phyloP scores from a whole-genome alignment of 2,888 invertebrate genomes.

The Sphaerophoria taeniata region DNA sequence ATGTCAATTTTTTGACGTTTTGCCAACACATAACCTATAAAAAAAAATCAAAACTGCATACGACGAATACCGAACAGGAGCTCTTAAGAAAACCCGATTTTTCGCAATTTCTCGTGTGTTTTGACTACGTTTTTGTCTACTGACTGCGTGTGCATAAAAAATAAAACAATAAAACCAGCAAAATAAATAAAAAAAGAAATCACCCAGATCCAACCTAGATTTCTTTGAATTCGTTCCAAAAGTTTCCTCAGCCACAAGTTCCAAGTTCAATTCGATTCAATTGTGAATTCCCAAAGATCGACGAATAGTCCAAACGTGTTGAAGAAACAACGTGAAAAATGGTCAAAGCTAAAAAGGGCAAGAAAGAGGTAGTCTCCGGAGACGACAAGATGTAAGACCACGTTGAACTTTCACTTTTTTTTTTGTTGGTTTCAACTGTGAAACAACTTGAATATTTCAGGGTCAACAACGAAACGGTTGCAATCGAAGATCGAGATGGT shows the following conservation, averaged over 20 bases:
- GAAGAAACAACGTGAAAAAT: constrained; percentile 84
- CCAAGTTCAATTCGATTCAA: constrained; percentile 50
- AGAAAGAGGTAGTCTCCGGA: constrained; percentile 89
- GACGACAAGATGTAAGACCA: constrained; percentile 87
- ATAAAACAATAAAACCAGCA: not conserved
- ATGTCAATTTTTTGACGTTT: constrained; percentile 59
- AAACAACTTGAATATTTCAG: constrained; percentile 81
- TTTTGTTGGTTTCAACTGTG: constrained; percentile 64
- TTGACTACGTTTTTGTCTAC: constrained; percentile 27
- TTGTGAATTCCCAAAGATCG: constrained; percentile 63
- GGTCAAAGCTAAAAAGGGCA: constrained; percentile 93
- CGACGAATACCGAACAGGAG: constrained; percentile 61
- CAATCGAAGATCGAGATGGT: constrained; percentile 76
- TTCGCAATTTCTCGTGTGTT: constrained; percentile 55
- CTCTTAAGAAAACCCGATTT: constrained; percentile 28
- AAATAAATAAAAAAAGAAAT: constrained; percentile 35
- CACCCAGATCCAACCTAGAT: constrained; percentile 23
- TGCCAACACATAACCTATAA: constrained; percentile 64
- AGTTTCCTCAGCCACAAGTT: constrained; percentile 11
- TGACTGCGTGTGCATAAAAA: constrained; percentile 58
- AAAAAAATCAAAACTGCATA: constrained; percentile 66
- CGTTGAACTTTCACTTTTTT: constrained; percentile 72
- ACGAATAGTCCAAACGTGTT: constrained; percentile 80
- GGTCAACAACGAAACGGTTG: constrained; percentile 85
- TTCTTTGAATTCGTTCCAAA: constrained; percentile 25